Evolutionary conservation across 1,140 invertebrate species (phyloP), one percentile per base, ranked within the genome.

Genomic region (Metopolophium dirhodum): DNA sequence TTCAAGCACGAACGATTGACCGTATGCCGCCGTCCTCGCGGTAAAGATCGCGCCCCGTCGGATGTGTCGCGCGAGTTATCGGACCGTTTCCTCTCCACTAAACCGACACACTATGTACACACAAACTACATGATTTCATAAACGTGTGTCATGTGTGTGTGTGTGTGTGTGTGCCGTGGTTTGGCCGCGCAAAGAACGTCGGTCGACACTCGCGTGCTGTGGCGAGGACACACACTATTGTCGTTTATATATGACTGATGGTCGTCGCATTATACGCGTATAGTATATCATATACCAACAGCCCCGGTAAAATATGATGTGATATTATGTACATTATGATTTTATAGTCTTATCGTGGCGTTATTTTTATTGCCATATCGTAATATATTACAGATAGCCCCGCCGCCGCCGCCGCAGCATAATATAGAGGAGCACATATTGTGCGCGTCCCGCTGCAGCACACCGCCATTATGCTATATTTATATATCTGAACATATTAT

Each of bases 61-160:
- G 61, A 77, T 61, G 90, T 26, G 22, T n/a, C 7, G n/a, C 7
- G n/a, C 41, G 22, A 41, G 77, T 92, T 92, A 92, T 92, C 91
- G 68, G 91, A 51, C 91, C 77, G 77, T 92, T 92, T 92, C 91
- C 91, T 92, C 91, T 92, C 82, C 91, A 92, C 77, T 92, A 92
- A 90, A 92, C 91, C 87, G 85, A 18, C 30, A 77, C 61, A n/a
- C 61, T 77, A n/a, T 77, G 23, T 68, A 14, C n/a, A 77, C 30
- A 35, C 61, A 18, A 18, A 20, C 61, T 18, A 11, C 6, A n/a
- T 18, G 61, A 77, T 18, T 41, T 3, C 4, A 35, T 83, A 9
- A 23, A 23, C 82, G 51, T 54, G 45, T 47, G 45, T 8, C 41
- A 7, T 26, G 23, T 26, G 57, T 57, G 82, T 83, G 35, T 23